Base-by-base conservation (phyloP, 1,140 invertebrate genomes). In the Geopemphigus sp. region DNA sequence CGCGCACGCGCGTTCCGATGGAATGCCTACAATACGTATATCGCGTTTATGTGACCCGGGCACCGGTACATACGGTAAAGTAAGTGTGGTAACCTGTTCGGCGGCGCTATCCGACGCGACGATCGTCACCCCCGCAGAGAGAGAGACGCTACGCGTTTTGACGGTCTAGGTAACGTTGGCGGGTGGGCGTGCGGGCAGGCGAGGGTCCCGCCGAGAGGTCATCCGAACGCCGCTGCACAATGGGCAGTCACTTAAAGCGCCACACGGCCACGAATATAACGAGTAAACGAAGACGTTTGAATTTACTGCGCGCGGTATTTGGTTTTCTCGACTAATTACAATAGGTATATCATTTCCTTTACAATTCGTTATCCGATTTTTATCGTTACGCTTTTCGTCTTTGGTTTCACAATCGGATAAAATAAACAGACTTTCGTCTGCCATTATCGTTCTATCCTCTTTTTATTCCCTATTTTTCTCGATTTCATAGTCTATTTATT, bases 71-170 rank as follows among this genome's bases (percentile, higher is more conserved):
- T 66, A 66, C 39, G n/a, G 3, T 14, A 19, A 15, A 3, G 29
- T n/a, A 19, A 19, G n/a, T 22, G 29, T 39, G n/a, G 39, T 24
- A 50, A 78, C 57, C 57, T 61, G 74, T 45, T 22, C 53, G 74
- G 56, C 57, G 74, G 74, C 74, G 74, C 74, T 63, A 78, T 61
- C 74, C 56, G 74, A 22, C 57, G 32, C 32, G 73, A 57, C 32
- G 73, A 39, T 59, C 74, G 19, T 32, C 74, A 47, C 57, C 74
- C 74, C 74, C 74, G 74, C 57, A 50, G 53, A 39, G 29, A 50
- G 47, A 53, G 29, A 50, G 47, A 53, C 45, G 50, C 50, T 19
- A 10, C 45, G 22, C 29, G 17, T 73, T n/a, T n/a, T 54, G 56
- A 73, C 26, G 24, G 17, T 24, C 19, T 12, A 17, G 17, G 24